These are phyloP conservation scores for Diabrotica balteata DNA, from an alignment of 2,888 invertebrate species.

Conservation along the genomic window DNA sequence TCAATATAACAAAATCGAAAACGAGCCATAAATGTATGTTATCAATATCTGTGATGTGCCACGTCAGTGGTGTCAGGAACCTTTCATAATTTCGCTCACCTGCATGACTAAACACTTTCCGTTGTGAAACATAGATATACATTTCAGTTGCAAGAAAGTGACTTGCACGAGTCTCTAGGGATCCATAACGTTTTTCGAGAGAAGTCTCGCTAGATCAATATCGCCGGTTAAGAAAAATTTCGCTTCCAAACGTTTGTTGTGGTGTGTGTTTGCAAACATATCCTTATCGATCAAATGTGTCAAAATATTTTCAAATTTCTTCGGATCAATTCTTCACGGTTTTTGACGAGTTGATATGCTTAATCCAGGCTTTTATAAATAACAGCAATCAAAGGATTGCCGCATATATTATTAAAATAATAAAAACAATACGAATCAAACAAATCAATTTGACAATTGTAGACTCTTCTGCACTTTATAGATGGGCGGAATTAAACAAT, in stretches of 20 bases:
- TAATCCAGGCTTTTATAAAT: no score
- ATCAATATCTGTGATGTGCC: constrained; percentile 31
- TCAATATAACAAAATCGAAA: constrained; percentile 24
- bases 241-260: constrained; percentile 22
- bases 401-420: no score
- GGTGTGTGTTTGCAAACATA: constrained; percentile 8
- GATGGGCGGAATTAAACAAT: no score
- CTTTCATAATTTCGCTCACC: constrained; percentile 36
- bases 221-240: constrained; percentile 21
- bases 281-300: constrained; percentile 29
- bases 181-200: constrained; percentile 43
- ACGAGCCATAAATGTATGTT: constrained; percentile 26
- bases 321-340: constrained; percentile 9
- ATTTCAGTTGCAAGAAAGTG: constrained; percentile 45
- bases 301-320: constrained; percentile 27
- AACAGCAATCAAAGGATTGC: no score
- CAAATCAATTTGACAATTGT: no score
- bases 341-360: neutral
- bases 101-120: constrained; percentile 35
- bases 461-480: no score
- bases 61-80: constrained; percentile 36
- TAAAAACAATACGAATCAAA: no score
- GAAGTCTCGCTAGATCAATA: constrained; percentile 30
- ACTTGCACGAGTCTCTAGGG: constrained; percentile 47
- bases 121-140: constrained; percentile 28